Base-by-base conservation (phyloP, 2,888 invertebrate genomes). In the Creontiades dilutus region DNA sequence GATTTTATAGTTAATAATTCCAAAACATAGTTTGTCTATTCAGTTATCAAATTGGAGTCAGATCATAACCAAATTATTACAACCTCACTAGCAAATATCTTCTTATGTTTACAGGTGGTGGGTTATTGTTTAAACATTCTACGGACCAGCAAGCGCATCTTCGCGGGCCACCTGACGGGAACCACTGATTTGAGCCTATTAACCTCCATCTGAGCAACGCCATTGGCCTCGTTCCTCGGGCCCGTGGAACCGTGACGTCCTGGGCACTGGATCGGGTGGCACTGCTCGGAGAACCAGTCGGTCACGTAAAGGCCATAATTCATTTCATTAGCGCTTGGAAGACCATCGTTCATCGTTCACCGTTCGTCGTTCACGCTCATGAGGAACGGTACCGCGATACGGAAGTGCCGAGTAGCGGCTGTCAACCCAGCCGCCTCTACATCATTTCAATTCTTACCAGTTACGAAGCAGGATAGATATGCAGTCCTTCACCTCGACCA, bases 281-380 rank as follows among this genome's bases (percentile, higher is more conserved):
- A 27, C 76, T 76, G 28, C 37, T 37, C 78, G 78, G 47, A 7
- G 0, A 5, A 13, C 16, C 52, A 27, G 52, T 82, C 82, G 52
- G 82, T 82, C 82, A 82, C 82, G 82, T 82, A 82, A 82, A 52
- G 23, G 82, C 16, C 2, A 82, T 82, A 82, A 82, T 82, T 82
- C 82, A 82, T 82, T 82, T 82, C 82, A 82, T 52, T 82, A 82
- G 82, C 82, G 46, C 46, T 46, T 46, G 5, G 80, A 82, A 52
- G 23, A 27, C 47, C 78, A 46, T 46, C 78, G 37, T 47, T 78
- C 48, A 82, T 82, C 82, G 27, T 52, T 82, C 82, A 82, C 78
- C 78, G 47, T 78, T 78, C 68, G 57, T n/a, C 57, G 57, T n/a
- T 57, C 14, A 57, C 57, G 68, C 68, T 27, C 13, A 23, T 13